Evolutionary conservation across 2,888 invertebrate species (phyloP).

Genomic region (Cyrtodaria siliqua): DNA sequence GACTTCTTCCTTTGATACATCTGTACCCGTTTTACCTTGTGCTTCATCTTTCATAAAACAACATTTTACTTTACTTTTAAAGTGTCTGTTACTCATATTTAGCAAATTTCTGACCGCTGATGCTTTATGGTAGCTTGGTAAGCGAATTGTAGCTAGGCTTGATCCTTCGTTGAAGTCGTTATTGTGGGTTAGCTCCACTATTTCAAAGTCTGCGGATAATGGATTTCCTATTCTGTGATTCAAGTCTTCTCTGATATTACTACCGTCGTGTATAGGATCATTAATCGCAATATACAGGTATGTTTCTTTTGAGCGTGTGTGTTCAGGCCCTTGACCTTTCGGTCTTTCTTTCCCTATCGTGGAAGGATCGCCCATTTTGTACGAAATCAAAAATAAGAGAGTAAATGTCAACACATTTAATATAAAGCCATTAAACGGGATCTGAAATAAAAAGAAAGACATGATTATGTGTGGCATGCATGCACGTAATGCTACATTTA

Average conservation of each 20-base stretch:
- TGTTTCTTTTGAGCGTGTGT: no score
- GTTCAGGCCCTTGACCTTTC: no score
- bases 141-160: background rate
- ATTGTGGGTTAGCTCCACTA: background rate
- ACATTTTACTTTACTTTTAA: conserved; percentile 28
- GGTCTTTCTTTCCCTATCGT: no score
- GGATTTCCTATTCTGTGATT: conserved; percentile 39
- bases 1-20: conserved; percentile 1
- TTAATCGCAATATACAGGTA: conserved; percentile 11
- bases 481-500: no score
- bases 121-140: conserved; percentile 22
- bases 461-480: no score
- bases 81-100: conserved; percentile 34
- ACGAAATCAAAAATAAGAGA: no score
- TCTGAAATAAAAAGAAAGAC: no score
- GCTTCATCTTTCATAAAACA: conserved; percentile 31
- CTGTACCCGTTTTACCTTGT: background rate
- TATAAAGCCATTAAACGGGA: no score
- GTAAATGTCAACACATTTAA: no score
- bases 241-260: conserved; percentile 24
- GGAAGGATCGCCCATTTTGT: no score
- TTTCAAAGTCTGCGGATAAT: conserved; percentile 23
- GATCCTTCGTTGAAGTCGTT: background rate
- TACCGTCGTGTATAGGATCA: conserved; percentile 1
- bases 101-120: conserved; percentile 16